Percentiles rank a stretch among this genome's conserved stretches.
These are phyloP conservation scores for Slavum lentiscoides DNA, from an alignment of 2,888 invertebrate genomes.

Conservation along the genomic window DNA sequence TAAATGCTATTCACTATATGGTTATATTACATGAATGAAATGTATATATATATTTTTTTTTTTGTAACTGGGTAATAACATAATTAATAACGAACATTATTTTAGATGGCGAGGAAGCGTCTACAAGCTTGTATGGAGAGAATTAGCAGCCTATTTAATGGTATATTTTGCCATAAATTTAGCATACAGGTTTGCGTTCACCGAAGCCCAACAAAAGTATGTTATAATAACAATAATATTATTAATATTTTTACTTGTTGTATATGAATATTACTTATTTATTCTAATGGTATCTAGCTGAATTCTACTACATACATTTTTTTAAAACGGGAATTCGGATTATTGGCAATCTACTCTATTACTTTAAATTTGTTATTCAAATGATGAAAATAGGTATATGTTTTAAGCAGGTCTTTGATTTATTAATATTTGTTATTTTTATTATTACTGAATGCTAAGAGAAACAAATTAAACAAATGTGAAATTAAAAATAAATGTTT, in stretches of 20 bases:
- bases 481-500: no score
- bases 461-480: no score
- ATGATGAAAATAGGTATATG: no score
- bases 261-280: neutral
- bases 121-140: constrained; percentile 93
- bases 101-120: constrained; percentile 93
- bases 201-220: constrained; percentile 79
- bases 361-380: no score
- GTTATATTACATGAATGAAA: neutral
- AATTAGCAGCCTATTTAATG: constrained; percentile 82
- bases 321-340: no score
- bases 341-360: no score
- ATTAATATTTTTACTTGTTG: neutral
- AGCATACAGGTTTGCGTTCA: constrained; percentile 81
- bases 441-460: no score
- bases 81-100: constrained; percentile 55
- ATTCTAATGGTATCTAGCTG: no score
- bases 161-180: constrained; percentile 86
- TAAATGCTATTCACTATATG: neutral
- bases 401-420: no score
- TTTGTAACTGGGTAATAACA: neutral
- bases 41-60: neutral
- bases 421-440: no score
- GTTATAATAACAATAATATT: constrained; percentile 54
- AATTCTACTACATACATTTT: no score